Base-by-base conservation (phyloP, 2,797 vertebrate genomes). In the Squalus acanthias region DNA sequence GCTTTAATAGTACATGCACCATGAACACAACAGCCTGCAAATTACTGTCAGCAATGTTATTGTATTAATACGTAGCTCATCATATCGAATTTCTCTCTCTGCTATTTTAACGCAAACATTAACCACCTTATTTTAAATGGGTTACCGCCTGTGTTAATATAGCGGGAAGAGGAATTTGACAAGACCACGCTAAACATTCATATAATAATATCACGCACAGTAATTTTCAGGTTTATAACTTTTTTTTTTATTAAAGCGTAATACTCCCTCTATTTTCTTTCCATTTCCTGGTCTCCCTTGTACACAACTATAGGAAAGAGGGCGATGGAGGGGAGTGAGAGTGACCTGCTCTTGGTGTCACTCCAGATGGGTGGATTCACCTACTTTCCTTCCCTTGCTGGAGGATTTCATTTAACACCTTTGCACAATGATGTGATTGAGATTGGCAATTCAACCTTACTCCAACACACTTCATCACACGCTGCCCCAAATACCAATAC, bases 41-140 rank as follows among this genome's bases (percentile, higher is more conserved):
- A 92, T 92, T 92, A 92, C 33, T n/a, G 13, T 92, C 89, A 92
- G 60, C 12, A n/a, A n/a, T 91, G 57, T 91, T 91, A 60, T 60
- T 91, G 57, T 65, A 63, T n/a, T 65, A 17, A 22, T 22, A 93
- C 91, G 69, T 46, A 39, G 46, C n/a, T 2, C 63, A 93, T 2
- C 91, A 93, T 67, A 2, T 67, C n/a, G 46, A 65, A 93, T 67
- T 93, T 46, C 65, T 24, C 60, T 65, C 46, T 24, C n/a, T 46
- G 65, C 0, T 26, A 22, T 69, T 93, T 46, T 39, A 93, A 46
- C n/a, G 33, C 20, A 93, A 93, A 69, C n/a, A 22, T 46, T 22
- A 93, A 50, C 17, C n/a, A 46, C 65, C 91, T 69, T 46, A 20
- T 93, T 24, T 69, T 93, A 69, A 89, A 33, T 22, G 17, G 3